Evolutionary conservation across 2,113 vertebrate genomes (phyloP).

Genomic region (Plecturocebus donacophilus): DNA sequence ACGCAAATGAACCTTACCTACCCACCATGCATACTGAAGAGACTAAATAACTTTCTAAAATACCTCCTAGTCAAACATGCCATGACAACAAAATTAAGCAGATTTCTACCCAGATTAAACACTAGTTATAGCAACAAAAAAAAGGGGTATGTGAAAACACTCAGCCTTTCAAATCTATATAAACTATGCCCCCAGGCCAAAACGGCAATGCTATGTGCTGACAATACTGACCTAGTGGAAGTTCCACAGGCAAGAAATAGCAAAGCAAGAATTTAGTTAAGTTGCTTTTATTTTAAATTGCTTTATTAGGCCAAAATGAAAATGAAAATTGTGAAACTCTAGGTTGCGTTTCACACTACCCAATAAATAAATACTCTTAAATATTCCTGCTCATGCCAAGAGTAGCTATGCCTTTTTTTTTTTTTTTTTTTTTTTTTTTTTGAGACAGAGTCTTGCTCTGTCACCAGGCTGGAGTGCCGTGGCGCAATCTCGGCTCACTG

Average conservation of each 20-base stretch:
- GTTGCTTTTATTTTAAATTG: slow-evolving; percentile 17
- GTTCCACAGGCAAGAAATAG: background rate
- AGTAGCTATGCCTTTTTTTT: background rate
- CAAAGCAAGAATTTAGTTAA: background rate
- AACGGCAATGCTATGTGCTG: background rate
- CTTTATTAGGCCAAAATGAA: slow-evolving; percentile 37
- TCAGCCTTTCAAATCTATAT: background rate
- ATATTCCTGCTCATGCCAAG: background rate
- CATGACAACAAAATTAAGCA: background rate
- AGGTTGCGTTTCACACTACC: background rate
- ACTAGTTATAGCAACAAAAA: background rate
- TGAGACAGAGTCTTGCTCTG: too few relatives aligned
- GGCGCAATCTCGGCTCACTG: too few relatives aligned
- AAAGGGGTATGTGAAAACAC: background rate
- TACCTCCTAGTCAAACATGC: background rate
- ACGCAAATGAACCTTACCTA: background rate
- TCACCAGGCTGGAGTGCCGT: too few relatives aligned
- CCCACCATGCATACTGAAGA: background rate
- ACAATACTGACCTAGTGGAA: background rate
- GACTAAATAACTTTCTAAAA: slow-evolving; percentile 12
- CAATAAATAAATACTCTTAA: slow-evolving; percentile 22
- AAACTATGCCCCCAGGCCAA: background rate
- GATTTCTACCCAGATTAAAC: slow-evolving; percentile 1
- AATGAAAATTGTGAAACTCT: slow-evolving; percentile 27
- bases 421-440: too few relatives aligned